Evolutionary conservation across 2,797 vertebrate species (phyloP), one percentile per base, ranked within the genome.

Genomic region (Darevskia nairensis): DNA sequence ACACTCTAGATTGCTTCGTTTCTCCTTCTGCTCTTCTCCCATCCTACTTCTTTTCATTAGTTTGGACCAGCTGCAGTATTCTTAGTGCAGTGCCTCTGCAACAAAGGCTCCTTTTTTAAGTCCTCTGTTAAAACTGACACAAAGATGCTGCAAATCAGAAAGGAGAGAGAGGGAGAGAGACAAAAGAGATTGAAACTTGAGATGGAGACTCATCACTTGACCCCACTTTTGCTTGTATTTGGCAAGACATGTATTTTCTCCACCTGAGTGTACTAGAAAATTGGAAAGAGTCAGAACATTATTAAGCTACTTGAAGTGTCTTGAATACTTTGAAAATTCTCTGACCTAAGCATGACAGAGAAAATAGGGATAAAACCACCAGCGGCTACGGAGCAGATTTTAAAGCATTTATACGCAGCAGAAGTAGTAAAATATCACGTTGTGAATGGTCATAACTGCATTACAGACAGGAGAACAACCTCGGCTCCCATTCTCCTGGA

Each of bases 191-290:
- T 88, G 90, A 89, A 93, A 90, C 82, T 80, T 55, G 84, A 90
- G 89, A 92, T 27, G 90, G 90, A 86, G 90, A 91, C 82, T 90
- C 89, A 84, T 66, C 93, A 89, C 91, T 94, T 93, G 93, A 94
- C 89, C 80, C 89, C 88, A 89, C 88, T 84, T 79, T 92, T 90
- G 83, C 91, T 94, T 44, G 86, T 68, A 85, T 92, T 92, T 92
- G 91, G 88, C 82, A 72, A 90, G 84, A 85, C 75, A 80, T 76
- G 82, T 85, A 91, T 88, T 93, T 88, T 89, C 32, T 88, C 82
- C 76, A 87, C 88, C 83, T 77, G 68, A 82, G 72, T 84, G 29
- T 88, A 86, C 66, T 1, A 89, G 89, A 90, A 93, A 93, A 95
- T 90, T 92, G 86, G 89, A 92, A 90, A 86, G 87, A 76, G 17